Evolutionary conservation across 2,888 invertebrate species (phyloP).

Genomic region (Chaitophorus viminalis): DNA sequence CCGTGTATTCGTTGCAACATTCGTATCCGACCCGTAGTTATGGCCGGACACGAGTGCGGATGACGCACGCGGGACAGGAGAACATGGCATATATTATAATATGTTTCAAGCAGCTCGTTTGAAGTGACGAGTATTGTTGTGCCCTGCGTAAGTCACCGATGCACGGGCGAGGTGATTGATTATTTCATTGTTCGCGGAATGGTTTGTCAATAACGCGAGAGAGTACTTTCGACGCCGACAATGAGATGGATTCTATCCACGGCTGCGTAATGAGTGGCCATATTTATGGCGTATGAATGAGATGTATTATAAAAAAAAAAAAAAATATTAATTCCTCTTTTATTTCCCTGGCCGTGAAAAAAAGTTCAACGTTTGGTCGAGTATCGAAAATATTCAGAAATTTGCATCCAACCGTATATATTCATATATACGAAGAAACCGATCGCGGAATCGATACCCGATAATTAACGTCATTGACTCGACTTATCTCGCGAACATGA

Average conservation of each 20-base stretch:
- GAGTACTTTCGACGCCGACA: slow-evolving; percentile 20
- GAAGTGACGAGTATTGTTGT: neutral
- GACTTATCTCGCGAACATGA: no score
- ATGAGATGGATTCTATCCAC: slow-evolving; percentile 4
- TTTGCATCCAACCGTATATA: no score
- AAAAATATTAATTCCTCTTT: slow-evolving; percentile 31
- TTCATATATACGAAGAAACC: no score
- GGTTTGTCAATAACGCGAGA: slow-evolving; percentile 34
- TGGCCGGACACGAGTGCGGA: neutral
- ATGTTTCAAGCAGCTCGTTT: slow-evolving; percentile 10
- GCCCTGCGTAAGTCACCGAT: slow-evolving; percentile 7
- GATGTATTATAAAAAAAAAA: neutral
- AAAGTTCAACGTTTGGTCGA: neutral
- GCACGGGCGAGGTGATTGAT: slow-evolving; percentile 36
- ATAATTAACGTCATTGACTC: no score
- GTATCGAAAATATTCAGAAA: no score
- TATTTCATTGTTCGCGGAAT: slow-evolving; percentile 49
- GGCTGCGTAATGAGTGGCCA: neutral
- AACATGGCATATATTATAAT: neutral
- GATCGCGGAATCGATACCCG: no score
- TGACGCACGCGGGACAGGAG: neutral
- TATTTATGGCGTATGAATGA: neutral
- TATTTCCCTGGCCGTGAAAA: neutral
- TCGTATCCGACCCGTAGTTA: no score
- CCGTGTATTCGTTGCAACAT: neutral